phyloP scores from a whole-genome alignment of 1,140 invertebrate species.

The Scaptodrosophila lebanonensis region DNA sequence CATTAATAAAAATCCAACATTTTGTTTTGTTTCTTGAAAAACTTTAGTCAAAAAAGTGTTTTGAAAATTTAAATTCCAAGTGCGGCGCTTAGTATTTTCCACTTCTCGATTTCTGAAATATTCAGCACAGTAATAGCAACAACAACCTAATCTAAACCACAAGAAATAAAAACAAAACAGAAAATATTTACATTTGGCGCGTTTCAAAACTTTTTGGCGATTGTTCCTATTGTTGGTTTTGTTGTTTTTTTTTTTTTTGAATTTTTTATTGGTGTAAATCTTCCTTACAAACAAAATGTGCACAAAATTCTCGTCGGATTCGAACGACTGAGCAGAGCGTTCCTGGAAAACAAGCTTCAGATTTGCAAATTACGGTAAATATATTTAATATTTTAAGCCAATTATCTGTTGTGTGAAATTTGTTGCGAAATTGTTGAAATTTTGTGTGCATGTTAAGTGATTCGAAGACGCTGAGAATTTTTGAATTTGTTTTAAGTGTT shows the following conservation, averaged over 20 bases:
- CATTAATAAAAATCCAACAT: neutral
- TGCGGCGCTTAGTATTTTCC: too few species aligned
- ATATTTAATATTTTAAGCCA: neutral
- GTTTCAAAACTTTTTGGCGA: conserved; percentile 4
- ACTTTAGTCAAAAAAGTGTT: neutral
- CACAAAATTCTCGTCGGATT: conserved; percentile 62
- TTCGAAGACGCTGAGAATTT: too few species aligned
- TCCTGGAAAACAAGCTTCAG: conserved; percentile 10
- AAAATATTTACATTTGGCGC: neutral
- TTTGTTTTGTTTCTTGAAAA: conserved; percentile 11
- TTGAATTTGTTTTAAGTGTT: too few species aligned
- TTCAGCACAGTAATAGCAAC: too few species aligned
- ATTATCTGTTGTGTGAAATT: neutral
- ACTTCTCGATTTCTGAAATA: neutral
- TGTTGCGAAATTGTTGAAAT: conserved; percentile 15
- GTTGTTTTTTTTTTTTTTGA: conserved; percentile 16
- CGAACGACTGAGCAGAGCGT: conserved; percentile 68
- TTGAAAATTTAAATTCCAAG: neutral
- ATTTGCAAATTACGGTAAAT: conserved; percentile 32
- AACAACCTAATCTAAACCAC: too few species aligned
- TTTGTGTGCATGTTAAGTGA: too few species aligned
- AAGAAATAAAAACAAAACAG: neutral
- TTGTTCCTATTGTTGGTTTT: conserved; percentile 5
- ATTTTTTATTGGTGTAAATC: conserved; percentile 24
- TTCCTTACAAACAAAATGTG: conserved; percentile 58